Base-by-base conservation (phyloP, 2,888 invertebrate genomes). In the Diarsia rubi region DNA sequence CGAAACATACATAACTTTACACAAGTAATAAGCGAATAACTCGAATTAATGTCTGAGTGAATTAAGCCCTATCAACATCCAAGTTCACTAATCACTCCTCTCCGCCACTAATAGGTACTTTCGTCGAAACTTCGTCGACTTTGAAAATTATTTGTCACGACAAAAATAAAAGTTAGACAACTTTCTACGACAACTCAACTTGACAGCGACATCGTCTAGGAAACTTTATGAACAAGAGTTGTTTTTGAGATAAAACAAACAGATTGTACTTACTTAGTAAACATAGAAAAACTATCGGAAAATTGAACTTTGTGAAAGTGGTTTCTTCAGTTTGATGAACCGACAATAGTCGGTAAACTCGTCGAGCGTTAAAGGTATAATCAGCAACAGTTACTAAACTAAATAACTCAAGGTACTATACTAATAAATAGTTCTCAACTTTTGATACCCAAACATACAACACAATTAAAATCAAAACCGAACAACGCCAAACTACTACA, bases 61-160 rank as follows among this genome's bases (percentile, higher is more conserved):
- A 47, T 74, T 80, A 77, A 70, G 31, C 69, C 59, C 62, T 63
- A 59, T 69, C 52, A 80, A 67, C 69, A 76, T 65, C 54, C 12
- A 79, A 84, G 66, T 84, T 80, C 27, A 47, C 63, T 84, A 82
- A 82, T 84, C 69, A 80, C 14, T 31, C 19, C 37, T 68, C 57
- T 27, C 27, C 16, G 27, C 52, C 60, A 71, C 73, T 78, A 67
- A 54, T 68, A n/a, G n/a, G n/a, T n/a, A 75, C 52, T 54, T 67
- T 67, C 27, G 14, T 45, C 27, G 57, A 57, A 75, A 82, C 71
- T 82, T 82, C 64, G 69, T 62, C 63, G 70, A 82, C 73, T 74
- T 72, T 68, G 81, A 75, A 81, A 78, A 66, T 76, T 59, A 85
- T 84, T 70, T 63, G 73, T 71, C 11, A 62, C 47, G 77, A 83